Base-by-base conservation (phyloP, 92 coral and sea anemone species). In the Phenganax stokvisi region DNA sequence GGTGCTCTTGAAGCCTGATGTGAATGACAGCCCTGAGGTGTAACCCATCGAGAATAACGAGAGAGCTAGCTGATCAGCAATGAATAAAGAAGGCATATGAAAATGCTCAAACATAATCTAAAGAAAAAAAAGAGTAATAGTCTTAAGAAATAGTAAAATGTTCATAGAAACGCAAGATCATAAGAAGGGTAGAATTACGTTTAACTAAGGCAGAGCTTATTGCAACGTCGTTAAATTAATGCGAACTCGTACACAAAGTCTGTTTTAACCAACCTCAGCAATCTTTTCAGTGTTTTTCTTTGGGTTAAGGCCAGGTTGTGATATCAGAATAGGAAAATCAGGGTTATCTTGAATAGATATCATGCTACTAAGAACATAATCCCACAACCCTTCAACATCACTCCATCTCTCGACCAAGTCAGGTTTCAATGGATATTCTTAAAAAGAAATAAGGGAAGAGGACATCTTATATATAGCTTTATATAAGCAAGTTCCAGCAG, bases 311-410 rank as follows among this genome's bases (percentile, higher is more conserved):
- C 91, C 93, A 52, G 92, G 79, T 60, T 96, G 97, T 57, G 99
- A 88, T 72, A 96, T 75, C 27, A 96, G 71, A 9, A 96, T 66
- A 11, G 99, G 99, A 77, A 92, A 87, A 58, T 87, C 90, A 29
- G 92, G 96, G 56, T 92, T 92, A 53, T 89, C 97, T 13, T 47
- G 74, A 60, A 89, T 83, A 7, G 92, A 94, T 68, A 96, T 83
- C 83, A 88, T 85, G 16, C 84, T 67, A 28, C 84, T 84, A 9
- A 96, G 82, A 87, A 96, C 55, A 72, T 85, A 84, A 30, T 92
- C 92, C 99, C 99, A 96, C n/a, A 96, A 31, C 47, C 92, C 99
- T 54, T 91, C 92, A 68, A 96, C 86, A 62, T 96, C 99, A 47
- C 91, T 79, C 99, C 99, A 96, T 83, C 74, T 89, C 73, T 96